Conservation (phyloP, 1,140 invertebrate genomes). For the Caenorhabditis brenneri region DNA sequence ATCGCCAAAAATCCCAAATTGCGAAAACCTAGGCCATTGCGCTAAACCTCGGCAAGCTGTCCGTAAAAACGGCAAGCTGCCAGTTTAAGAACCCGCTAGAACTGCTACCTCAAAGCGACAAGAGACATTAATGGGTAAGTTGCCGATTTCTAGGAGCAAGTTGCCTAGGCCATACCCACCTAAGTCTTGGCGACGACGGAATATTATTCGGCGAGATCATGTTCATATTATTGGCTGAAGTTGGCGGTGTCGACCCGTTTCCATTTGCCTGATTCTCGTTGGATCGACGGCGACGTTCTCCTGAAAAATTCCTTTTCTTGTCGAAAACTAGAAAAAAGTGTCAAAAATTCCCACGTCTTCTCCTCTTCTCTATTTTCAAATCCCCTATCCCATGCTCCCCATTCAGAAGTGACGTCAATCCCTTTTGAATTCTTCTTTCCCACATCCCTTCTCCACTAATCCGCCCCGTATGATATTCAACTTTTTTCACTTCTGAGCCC, state of each 20-base stretch:
- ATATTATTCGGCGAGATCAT: background rate
- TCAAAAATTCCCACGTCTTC: background rate
- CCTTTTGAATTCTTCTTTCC: background rate
- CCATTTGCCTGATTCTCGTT: slow-evolving; percentile 47
- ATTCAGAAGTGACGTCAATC: slow-evolving; percentile 29
- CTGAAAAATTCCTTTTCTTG: slow-evolving; percentile 33
- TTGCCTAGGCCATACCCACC: no score
- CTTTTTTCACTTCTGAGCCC: background rate
- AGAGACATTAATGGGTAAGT: no score
- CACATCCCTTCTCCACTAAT: background rate
- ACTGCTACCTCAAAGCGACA: no score
- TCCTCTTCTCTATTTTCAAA: background rate
- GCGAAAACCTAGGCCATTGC: no score
- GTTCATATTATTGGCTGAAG: slow-evolving; percentile 26
- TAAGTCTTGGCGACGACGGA: slow-evolving; percentile 32
- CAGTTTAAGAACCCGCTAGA: no score
- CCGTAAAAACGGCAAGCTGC: no score
- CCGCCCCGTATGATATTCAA: slow-evolving; percentile 16
- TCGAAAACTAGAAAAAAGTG: no score
- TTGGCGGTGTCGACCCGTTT: slow-evolving; percentile 37
- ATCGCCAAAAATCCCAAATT: background rate
- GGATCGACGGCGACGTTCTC: slow-evolving; percentile 54
- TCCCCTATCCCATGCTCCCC: background rate
- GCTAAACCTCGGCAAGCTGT: no score
- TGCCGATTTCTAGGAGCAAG: no score